Conservation (phyloP, 2,113 vertebrate species). For the Genyomyrus donnyi region DNA sequence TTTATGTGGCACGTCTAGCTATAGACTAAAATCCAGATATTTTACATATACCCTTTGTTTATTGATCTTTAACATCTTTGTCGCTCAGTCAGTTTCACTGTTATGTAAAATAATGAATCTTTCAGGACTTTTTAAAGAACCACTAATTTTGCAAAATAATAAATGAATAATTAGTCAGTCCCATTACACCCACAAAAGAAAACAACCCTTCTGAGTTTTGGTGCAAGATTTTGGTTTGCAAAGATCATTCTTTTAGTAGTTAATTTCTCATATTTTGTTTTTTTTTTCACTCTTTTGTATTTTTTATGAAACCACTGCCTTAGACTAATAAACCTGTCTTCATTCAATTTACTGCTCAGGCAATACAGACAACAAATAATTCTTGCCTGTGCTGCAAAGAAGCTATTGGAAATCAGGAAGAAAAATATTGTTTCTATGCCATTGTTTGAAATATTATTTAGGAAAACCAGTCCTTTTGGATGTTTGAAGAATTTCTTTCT, state of each 20-base stretch:
- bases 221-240: neutral
- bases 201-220: neutral
- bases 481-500: slow-evolving; percentile 55
- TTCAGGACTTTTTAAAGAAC: neutral
- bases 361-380: slow-evolving; percentile 74
- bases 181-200: neutral
- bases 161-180: neutral
- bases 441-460: slow-evolving; percentile 81
- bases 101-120: neutral
- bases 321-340: slow-evolving; percentile 76
- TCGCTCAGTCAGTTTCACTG: neutral
- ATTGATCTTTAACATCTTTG: neutral
- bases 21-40: neutral
- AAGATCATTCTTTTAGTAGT: slow-evolving; percentile 29
- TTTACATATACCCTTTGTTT: neutral
- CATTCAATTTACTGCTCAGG: slow-evolving; percentile 68
- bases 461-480: slow-evolving; percentile 63
- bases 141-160: neutral
- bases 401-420: slow-evolving; percentile 69
- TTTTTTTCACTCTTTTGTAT: slow-evolving; percentile 41
- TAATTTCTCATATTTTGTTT: slow-evolving; percentile 48
- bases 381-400: slow-evolving; percentile 71
- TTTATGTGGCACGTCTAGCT: neutral
- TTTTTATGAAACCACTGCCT: slow-evolving; percentile 69
- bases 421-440: slow-evolving; percentile 86